Evolutionary conservation across 2,113 vertebrate species (phyloP), one percentile per base, ranked within the genome.

Genomic region (Empidonax traillii): DNA sequence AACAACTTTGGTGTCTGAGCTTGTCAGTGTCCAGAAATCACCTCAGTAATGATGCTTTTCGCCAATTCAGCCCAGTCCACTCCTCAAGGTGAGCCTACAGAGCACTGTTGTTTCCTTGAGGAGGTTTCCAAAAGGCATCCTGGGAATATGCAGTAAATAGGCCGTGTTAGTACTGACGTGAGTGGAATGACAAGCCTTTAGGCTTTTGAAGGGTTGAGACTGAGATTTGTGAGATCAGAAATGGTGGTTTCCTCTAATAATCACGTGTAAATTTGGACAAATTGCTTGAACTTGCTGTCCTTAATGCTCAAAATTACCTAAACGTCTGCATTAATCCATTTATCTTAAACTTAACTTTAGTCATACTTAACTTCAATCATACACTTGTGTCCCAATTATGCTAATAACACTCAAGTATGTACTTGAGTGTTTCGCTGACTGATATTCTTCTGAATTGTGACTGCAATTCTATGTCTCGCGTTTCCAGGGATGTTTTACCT

Each of bases 321-420:
- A 94, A 79, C 35, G 80, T 89, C 49, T 66, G 33, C 71, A 66
- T 85, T 30, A 91, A 79, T 89, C 62, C 77, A 46, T 95, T 95
- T 87, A 78, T 94, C 85, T 61, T 77, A 15, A 69, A 90, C 51
- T 80, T 90, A 72, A 61, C 82, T 90, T 93, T 28, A 94, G 72
- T 89, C n/a, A 39, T 87, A 46, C 69, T 85, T 89, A 49, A 53
- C 69, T 85, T 89, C 74, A 94, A 14, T 76, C 74, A 63, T 10
- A 30, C 35, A 46, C 87, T 76, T 39, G 7, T 91, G 87, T 74
- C 87, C 71, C 78, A 95, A 41, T 96, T 93, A 94, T 66, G 74
- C 58, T 95, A 94, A 93, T 80, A 67, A 80, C 63, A 47, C 43
- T 87, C 75, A 95, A 91, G 81, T 68, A 85, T 15, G 23, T 79